A percentile compares a stretch with the other conserved stretches of the same genome.
Conservation (phyloP, 1,140 invertebrate species). For the Eriosoma lanigerum region DNA sequence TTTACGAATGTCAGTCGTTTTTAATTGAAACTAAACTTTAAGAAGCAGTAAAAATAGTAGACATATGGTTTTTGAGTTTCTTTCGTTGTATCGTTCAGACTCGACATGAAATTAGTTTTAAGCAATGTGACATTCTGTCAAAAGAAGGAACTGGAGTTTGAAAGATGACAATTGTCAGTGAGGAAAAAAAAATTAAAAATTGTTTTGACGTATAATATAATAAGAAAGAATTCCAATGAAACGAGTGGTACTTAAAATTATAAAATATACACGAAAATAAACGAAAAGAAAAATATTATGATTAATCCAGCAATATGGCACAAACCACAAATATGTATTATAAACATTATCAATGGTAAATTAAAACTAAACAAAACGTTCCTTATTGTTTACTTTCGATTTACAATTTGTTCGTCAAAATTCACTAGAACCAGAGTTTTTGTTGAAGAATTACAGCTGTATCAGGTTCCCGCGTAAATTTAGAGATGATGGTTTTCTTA, state of each 20-base stretch:
- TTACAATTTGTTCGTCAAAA: neutral
- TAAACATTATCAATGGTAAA: neutral
- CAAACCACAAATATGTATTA: no score
- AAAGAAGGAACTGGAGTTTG: neutral
- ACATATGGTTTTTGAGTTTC: neutral
- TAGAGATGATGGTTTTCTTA: neutral
- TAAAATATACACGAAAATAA: no score
- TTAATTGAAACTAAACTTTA: slow-evolving; percentile 46
- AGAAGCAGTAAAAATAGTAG: neutral
- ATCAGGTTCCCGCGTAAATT: neutral
- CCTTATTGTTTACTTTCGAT: neutral
- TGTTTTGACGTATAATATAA: neutral
- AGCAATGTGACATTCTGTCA: neutral
- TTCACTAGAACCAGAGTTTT: neutral
- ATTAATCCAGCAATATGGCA: no score
- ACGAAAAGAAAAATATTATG: no score
- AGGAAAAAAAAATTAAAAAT: slow-evolving; percentile 9
- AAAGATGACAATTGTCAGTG: slow-evolving; percentile 26
- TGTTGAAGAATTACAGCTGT: neutral
- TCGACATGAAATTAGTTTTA: slow-evolving; percentile 24
- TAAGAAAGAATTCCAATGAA: no score
- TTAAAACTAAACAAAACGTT: slow-evolving; percentile 33
- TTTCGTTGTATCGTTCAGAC: neutral
- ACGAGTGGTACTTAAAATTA: no score
- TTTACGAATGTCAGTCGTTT: slow-evolving; percentile 21